Evolutionary conservation across 2,797 vertebrate species (phyloP).

Genomic region (Phalanger gymnotis): DNA sequence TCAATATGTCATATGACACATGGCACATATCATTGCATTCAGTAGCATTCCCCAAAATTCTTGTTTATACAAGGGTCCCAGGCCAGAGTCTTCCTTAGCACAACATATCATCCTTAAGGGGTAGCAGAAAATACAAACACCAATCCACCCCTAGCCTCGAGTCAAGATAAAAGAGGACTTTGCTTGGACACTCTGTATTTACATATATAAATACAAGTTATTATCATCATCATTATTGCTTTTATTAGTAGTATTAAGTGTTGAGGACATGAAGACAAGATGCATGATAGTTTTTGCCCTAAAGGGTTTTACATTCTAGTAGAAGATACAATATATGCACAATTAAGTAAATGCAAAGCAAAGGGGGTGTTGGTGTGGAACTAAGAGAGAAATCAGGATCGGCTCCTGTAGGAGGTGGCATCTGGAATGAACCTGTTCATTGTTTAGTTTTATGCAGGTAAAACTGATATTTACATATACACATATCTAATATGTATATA

Average conservation of each 20-base stretch:
- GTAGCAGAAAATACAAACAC: too few species aligned
- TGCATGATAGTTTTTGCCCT: not conserved
- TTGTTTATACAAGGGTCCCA: too few species aligned
- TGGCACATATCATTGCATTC: too few species aligned
- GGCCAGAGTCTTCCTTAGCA: too few species aligned
- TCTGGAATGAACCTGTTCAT: not conserved
- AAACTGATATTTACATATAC: not conserved
- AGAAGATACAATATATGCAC: not conserved
- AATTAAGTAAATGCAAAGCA: not conserved
- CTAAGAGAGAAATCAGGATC: not conserved
- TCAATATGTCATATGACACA: too few species aligned
- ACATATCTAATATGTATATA: too few species aligned
- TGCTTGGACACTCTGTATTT: too few species aligned
- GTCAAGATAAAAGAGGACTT: too few species aligned
- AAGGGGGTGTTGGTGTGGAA: not conserved
- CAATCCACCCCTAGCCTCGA: too few species aligned
- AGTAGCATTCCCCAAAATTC: too few species aligned
- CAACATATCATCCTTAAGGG: too few species aligned
- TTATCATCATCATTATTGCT: not conserved
- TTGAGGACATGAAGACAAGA: not conserved
- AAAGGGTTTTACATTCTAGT: not conserved
- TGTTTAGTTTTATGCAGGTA: not conserved
- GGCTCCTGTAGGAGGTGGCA: not conserved
- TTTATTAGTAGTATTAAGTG: not conserved
- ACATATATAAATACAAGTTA: not conserved